Conservation (phyloP, 2,888 invertebrate species). For the Drosophila basisetae region DNA sequence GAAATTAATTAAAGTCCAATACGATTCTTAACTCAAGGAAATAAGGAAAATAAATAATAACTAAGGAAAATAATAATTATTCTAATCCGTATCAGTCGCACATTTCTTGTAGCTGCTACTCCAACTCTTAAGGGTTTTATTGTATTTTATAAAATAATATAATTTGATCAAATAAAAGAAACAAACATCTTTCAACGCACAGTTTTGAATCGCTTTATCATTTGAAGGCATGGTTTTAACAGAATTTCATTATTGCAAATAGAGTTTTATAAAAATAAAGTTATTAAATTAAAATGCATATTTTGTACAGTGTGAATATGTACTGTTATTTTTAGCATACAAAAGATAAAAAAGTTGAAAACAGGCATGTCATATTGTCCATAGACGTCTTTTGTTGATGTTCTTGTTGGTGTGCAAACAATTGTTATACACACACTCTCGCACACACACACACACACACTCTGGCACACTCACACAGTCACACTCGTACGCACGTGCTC, state of each 20-base stretch:
- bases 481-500: slow-evolving; percentile 25
- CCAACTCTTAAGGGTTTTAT: neutral
- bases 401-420: slow-evolving; percentile 36
- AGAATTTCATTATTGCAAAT: neutral
- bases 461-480: neutral
- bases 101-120: neutral
- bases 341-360: slow-evolving; percentile 37
- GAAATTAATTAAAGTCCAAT: neutral
- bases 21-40: neutral
- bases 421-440: slow-evolving; percentile 41
- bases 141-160: neutral
- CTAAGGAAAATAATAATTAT: neutral
- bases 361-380: slow-evolving; percentile 51
- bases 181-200: neutral
- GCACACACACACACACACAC: slow-evolving; percentile 11
- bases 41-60: neutral
- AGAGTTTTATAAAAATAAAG: neutral
- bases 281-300: neutral
- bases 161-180: neutral
- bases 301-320: slow-evolving; percentile 2
- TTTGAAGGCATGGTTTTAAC: too few species aligned
- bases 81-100: neutral
- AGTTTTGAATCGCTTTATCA: neutral
- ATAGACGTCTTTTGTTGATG: slow-evolving; percentile 33
- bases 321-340: neutral